These are phyloP conservation scores for Anthrax anthrax DNA, from an alignment of 2,888 invertebrate species.

Conservation along the genomic window DNA sequence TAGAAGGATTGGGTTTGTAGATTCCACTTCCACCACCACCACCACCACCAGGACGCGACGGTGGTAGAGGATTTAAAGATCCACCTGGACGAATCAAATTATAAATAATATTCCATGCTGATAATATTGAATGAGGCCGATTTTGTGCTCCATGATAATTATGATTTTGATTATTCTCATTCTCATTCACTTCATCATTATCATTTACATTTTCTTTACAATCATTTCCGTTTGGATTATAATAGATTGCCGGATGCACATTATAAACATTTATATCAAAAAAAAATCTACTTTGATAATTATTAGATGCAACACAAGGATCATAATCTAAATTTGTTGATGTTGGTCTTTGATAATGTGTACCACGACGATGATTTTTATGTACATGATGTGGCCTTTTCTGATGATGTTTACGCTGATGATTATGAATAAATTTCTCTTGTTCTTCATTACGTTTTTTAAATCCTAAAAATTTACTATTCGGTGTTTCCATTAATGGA, in stretches of 20 bases:
- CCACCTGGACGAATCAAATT: neutral
- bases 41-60: neutral
- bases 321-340: neutral
- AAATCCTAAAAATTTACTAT: neutral
- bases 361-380: neutral
- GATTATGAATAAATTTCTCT: neutral
- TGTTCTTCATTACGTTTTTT: neutral
- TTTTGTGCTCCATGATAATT: neutral
- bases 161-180: neutral
- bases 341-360: neutral
- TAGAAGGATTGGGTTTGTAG: neutral
- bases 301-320: neutral
- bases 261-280: neutral
- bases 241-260: neutral
- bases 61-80: neutral
- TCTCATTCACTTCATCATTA: neutral
- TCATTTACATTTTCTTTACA: neutral
- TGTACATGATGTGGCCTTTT: too few relatives aligned
- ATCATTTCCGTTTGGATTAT: neutral
- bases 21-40: constrained; percentile 6
- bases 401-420: neutral
- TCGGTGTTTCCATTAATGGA: neutral
- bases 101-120: neutral
- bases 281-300: neutral
- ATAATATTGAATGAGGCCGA: neutral